Conservation (phyloP, 1,140 invertebrate genomes). For the Colletes gigas region DNA sequence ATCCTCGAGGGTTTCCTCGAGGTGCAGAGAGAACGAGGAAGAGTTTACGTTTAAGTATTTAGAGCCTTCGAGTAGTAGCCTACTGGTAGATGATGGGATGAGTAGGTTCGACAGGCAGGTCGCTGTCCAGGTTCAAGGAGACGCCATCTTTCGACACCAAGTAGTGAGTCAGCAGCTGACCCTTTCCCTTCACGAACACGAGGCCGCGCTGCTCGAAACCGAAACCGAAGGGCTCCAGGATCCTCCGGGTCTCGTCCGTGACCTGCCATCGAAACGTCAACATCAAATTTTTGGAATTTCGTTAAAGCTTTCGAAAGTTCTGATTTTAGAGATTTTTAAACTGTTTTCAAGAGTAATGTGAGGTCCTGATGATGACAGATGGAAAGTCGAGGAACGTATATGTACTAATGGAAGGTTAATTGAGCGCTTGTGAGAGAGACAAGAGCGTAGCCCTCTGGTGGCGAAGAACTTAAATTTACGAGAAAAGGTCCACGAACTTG, state of each 20-base stretch:
- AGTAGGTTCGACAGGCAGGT: slow-evolving; percentile 75
- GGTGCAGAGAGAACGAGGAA: slow-evolving; percentile 1
- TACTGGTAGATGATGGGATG: slow-evolving; percentile 80
- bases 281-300: no score
- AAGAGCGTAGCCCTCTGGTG: no score
- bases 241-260: slow-evolving; percentile 94
- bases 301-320: no score
- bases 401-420: no score
- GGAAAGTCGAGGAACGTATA: no score
- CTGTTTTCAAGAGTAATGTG: no score
- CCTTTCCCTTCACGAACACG: slow-evolving; percentile 96
- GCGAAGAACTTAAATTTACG: no score
- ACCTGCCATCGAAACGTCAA: slow-evolving; percentile 83
- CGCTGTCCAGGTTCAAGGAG: slow-evolving; percentile 77
- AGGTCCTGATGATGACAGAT: no score
- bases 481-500: no score
- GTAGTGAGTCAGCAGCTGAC: slow-evolving; percentile 97
- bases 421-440: no score
- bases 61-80: slow-evolving; percentile 61
- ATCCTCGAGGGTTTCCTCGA: not conserved
- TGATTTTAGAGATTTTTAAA: no score
- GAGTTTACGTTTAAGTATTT: slow-evolving; percentile 35
- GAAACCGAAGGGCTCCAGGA: slow-evolving; percentile 93
- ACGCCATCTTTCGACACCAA: slow-evolving; percentile 81
- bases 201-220: slow-evolving; percentile 95